These are phyloP conservation scores for Tetheella fluctuosa DNA, from an alignment of 2,888 invertebrate genomes.

Conservation along the genomic window DNA sequence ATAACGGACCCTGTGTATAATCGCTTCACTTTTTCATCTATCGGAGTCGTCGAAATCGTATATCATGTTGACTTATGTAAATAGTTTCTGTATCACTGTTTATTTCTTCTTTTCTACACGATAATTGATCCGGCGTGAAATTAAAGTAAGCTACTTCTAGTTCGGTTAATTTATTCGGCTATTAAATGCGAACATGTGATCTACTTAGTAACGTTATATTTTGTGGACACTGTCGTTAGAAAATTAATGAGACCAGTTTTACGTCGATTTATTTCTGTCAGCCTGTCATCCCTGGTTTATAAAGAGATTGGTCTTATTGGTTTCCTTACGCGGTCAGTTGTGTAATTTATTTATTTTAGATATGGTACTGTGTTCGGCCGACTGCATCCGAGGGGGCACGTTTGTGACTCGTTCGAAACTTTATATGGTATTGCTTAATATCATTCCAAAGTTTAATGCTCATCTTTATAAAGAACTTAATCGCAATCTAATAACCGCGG, in stretches of 20 bases:
- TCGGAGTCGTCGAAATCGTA: constrained; percentile 68
- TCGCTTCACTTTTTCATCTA: constrained; percentile 69
- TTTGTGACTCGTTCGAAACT: constrained; percentile 50
- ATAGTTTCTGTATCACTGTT: constrained; percentile 76
- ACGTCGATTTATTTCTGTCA: constrained; percentile 70
- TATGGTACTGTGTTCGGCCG: constrained; percentile 45
- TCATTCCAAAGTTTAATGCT: constrained; percentile 72
- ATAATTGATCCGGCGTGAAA: constrained; percentile 78
- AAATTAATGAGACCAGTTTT: constrained; percentile 81
- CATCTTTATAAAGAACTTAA: constrained; percentile 49
- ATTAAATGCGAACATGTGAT: constrained; percentile 82
- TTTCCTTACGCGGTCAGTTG: constrained; percentile 72
- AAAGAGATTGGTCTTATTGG: constrained; percentile 71
- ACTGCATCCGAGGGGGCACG: constrained; percentile 45
- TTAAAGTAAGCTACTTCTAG: constrained; percentile 72
- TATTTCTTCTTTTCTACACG: constrained; percentile 69
- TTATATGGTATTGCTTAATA: constrained; percentile 79
- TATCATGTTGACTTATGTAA: constrained; percentile 82
- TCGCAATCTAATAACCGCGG: constrained; percentile 50
- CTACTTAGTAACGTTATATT: constrained; percentile 68
- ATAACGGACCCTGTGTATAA: constrained; percentile 76
- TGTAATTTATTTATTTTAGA: constrained; percentile 68
- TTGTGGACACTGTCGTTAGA: constrained; percentile 76
- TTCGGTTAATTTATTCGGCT: constrained; percentile 79
- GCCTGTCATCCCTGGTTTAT: constrained; percentile 63